Percentiles rank a stretch among this genome's conserved stretches.
Evolutionary conservation across 2,888 invertebrate genomes (phyloP).

Genomic region (Notodonta ziczac): DNA sequence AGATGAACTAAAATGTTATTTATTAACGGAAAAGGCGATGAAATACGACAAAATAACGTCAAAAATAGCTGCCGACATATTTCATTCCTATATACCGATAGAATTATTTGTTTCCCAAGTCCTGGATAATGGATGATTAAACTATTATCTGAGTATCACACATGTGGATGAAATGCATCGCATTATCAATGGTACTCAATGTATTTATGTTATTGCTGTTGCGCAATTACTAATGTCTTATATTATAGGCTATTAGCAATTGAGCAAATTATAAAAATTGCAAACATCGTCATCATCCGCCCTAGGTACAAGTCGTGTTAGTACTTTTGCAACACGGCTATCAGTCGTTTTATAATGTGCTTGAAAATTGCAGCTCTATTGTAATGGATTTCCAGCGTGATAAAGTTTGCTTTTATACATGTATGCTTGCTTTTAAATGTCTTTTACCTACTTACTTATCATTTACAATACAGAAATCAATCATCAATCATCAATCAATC

Average conservation of each 20-base stretch:
- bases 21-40: no score
- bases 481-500: no score
- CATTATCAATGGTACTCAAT: slow-evolving; percentile 10
- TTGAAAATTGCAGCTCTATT: no score
- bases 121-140: background rate
- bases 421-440: no score
- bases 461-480: background rate
- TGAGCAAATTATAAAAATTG: slow-evolving; percentile 26
- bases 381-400: no score
- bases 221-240: slow-evolving; percentile 23
- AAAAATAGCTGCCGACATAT: no score
- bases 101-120: no score
- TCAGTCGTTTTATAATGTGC: background rate
- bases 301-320: slow-evolving; percentile 11
- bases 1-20: no score
- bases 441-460: no score
- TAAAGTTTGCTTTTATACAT: no score
- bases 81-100: no score
- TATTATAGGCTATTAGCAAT: slow-evolving; percentile 16
- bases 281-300: slow-evolving; percentile 13
- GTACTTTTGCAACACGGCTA: background rate
- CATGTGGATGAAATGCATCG: background rate
- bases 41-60: no score
- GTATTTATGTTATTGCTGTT: slow-evolving; percentile 16
- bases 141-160: background rate